Evolutionary conservation across 2,113 vertebrate genomes (phyloP), one percentile per base, ranked within the genome.

Genomic region (Lonchura striata): DNA sequence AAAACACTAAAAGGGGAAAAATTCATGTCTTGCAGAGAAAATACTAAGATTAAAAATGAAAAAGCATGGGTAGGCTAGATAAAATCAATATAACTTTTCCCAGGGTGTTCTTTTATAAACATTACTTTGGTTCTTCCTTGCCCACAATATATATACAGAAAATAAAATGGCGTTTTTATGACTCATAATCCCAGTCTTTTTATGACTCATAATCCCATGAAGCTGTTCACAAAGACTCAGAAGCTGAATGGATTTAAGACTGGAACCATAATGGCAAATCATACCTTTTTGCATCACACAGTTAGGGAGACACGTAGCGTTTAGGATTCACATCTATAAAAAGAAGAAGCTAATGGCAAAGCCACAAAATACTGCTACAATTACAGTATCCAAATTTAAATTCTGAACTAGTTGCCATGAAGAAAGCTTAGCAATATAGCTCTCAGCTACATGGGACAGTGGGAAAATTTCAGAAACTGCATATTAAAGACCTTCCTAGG

Each of bases 31-130:
- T 80, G 39, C 24, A 87, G 78, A 95, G 76, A 82, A 95, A 91
- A 50, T 69, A 92, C 42, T 53, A 72, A 85, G 82, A 95, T 85
- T 96, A 94, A 95, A 97, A 86, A 92, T 64, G 69, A 96, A 95
- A 95, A 95, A 95, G 60, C 80, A 83, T 41, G 21, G 44, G 17
- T 24, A 94, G 66, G 70, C 78, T 77, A 89, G 78, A 95, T 96
- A 96, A 96, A 95, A 96, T 95, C 89, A 90, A 82, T 96, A 79
- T 41, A 47, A 60, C 50, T 93, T 96, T 96, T 96, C 95, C 95
- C 90, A 88, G 30, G 82, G 85, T 95, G 82, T 95, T 92, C 71
- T 96, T 96, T 95, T 92, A 90, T 85, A 91, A 95, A 94, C 89
- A 94, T 95, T 91, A 92, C 78, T 95, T 91, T 87, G 63, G 42